Evolutionary conservation across 2,113 vertebrate genomes (phyloP), one percentile per base, ranked within the genome.

Genomic region (Mixornis gularis): DNA sequence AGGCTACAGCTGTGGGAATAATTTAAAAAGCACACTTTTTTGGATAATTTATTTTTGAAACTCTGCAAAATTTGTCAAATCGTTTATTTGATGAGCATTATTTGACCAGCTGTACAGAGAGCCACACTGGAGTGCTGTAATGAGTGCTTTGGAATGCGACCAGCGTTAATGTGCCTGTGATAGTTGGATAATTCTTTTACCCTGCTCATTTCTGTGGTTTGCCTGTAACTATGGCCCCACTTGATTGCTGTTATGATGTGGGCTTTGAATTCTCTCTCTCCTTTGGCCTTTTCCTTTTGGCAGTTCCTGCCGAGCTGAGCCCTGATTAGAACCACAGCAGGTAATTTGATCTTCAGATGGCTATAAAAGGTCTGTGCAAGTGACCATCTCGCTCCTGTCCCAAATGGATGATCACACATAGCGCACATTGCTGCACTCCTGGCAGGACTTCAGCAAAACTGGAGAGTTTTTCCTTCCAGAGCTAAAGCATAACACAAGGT

Each of bases 281-380:
- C 92, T 96, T 92, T 96, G 95, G 95, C 95, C 95, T 96, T 96
- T 96, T 85, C 76, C 63, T 95, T 83, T 95, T 94, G 92, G 96
- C 95, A 95, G 92, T 88, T 95, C 88, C 88, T 32, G 7, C 87
- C n/a, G 74, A 95, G 91, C 85, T 76, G 95, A 96, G 90, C 93
- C 85, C 89, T 96, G 92, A 96, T 96, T 95, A 96, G 96, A 95
- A 96, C 84, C 79, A 78, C 94, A 96, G 94, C 65, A 94, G 91
- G 95, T 95, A 89, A 96, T 93, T 93, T 0, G 89, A 96, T 95
- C 92, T 95, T 91, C 90, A 92, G 76, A 95, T 95, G 93, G 79
- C 94, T 96, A 96, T 93, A 96, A 96, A 96, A 96, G 93, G 95
- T 69, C 88, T 91, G 92, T 78, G 73, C 87, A 74, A 96, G 90